phyloP scores from a whole-genome alignment of 2,113 vertebrate species.

The Calyptommatus sinebrachiatus region DNA sequence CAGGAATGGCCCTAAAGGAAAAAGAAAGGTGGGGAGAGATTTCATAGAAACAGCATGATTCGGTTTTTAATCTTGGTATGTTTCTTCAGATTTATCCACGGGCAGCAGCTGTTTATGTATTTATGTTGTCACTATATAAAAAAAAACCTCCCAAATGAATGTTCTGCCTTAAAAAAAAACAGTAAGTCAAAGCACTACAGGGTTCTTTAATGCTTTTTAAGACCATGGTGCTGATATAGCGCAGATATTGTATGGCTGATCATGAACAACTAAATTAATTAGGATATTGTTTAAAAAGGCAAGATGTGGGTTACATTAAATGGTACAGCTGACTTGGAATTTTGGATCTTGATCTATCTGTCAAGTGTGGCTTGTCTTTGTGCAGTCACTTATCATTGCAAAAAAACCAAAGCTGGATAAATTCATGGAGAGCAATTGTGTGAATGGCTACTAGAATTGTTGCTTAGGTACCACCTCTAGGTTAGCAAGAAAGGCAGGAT shows the following conservation, averaged over 20 bases:
- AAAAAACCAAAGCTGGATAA: too few species aligned
- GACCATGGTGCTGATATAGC: background rate
- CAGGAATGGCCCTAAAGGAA: background rate
- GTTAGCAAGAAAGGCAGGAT: too few species aligned
- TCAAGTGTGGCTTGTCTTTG: too few species aligned
- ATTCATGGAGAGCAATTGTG: too few species aligned
- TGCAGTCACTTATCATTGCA: too few species aligned
- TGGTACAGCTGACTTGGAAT: too few species aligned
- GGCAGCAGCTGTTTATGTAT: background rate
- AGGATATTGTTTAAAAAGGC: background rate
- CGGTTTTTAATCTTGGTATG: background rate
- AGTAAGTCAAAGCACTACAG: background rate
- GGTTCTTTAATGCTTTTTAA: background rate
- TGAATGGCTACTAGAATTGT: too few species aligned
- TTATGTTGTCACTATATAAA: background rate
- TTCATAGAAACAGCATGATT: background rate
- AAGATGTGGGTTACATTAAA: background rate
- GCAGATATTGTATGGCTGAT: background rate
- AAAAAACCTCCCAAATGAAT: background rate
- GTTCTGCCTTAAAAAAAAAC: background rate
- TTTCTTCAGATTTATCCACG: background rate
- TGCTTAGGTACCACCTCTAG: too few species aligned
- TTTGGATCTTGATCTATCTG: too few species aligned
- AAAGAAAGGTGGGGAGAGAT: background rate
- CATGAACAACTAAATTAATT: background rate